Percentiles rank a stretch among this genome's conserved stretches.
These are phyloP conservation scores for Etia nguti DNA, from an alignment of 2,113 vertebrate species.

Conservation along the genomic window DNA sequence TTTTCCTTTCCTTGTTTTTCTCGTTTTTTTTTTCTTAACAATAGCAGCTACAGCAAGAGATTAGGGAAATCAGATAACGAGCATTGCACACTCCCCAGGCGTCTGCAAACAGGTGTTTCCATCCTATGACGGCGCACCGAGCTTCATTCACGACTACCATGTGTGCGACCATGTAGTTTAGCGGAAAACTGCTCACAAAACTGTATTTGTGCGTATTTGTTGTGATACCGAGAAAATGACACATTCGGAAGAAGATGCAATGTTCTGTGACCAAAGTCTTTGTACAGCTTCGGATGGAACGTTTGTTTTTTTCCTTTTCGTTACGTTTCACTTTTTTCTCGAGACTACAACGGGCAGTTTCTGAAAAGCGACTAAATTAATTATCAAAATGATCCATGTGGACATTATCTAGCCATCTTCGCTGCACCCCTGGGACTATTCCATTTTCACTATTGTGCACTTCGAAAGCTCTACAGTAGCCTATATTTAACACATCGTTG, in stretches of 20 bases:
- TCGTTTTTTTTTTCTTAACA: background rate
- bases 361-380: constrained; percentile 2
- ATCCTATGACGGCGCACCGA: constrained; percentile 15
- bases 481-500: background rate
- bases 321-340: constrained; percentile 25
- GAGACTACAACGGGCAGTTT: constrained; percentile 23
- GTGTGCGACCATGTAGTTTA: constrained; percentile 28
- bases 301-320: background rate
- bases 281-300: constrained; percentile 13
- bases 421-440: constrained; percentile 1
- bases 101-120: constrained; percentile 74
- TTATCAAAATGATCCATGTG: background rate
- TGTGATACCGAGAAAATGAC: constrained; percentile 32
- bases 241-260: constrained; percentile 7
- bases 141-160: constrained; percentile 14
- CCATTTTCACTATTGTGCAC: background rate
- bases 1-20: background rate
- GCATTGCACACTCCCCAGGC: background rate
- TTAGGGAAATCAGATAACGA: background rate
- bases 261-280: constrained; percentile 8
- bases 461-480: background rate
- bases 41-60: background rate
- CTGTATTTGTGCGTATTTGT: background rate
- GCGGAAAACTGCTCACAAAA: constrained; percentile 4
- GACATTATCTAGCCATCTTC: constrained; percentile 22